These are phyloP conservation scores for Deilephila elpenor DNA, from an alignment of 2,888 invertebrate species.

Conservation along the genomic window DNA sequence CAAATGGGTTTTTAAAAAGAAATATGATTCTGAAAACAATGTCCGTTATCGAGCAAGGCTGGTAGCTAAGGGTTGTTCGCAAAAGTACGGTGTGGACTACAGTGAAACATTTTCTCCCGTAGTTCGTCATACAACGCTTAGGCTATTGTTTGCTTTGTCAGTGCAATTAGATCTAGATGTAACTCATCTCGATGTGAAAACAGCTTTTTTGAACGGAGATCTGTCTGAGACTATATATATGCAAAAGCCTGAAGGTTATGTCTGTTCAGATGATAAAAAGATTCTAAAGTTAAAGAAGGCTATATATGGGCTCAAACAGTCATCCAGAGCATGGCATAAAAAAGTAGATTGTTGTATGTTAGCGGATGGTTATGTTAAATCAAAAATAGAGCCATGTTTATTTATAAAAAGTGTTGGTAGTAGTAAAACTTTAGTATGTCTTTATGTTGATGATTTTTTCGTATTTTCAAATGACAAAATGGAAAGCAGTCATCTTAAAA, in stretches of 20 bases:
- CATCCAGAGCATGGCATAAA: neutral
- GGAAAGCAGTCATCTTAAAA: constrained; percentile 18
- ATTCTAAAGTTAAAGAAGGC: constrained; percentile 36
- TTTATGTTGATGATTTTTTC: constrained; percentile 38
- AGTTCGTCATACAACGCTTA: neutral
- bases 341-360: constrained; percentile 22
- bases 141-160: neutral
- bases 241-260: constrained; percentile 28
- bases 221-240: constrained; percentile 28
- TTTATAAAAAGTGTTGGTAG: constrained; percentile 28
- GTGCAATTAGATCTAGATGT: constrained; percentile 19
- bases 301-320: constrained; percentile 35
- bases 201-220: constrained; percentile 31
- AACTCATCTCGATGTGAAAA: constrained; percentile 19
- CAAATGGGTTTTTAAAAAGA: constrained; percentile 9
- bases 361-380: constrained; percentile 18
- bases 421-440: constrained; percentile 24
- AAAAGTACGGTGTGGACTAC: neutral
- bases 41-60: neutral
- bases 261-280: constrained; percentile 5
- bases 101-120: neutral
- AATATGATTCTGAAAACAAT: neutral
- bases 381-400: constrained; percentile 33
- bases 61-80: neutral
- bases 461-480: constrained; percentile 32